Conservation (phyloP, 2,797 vertebrate species). For the Choloepus didactylus region DNA sequence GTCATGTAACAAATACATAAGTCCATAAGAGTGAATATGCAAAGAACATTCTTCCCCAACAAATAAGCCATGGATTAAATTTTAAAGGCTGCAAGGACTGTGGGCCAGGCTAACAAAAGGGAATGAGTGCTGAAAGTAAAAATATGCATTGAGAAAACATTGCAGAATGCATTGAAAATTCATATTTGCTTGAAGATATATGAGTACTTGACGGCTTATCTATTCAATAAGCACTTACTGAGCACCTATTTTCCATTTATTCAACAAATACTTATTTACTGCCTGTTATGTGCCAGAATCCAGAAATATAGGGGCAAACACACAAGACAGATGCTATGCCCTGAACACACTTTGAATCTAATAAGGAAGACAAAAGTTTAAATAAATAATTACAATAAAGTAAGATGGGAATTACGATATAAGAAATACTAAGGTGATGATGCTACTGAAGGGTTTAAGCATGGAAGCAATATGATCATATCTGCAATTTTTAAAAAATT, state of each 20-base stretch:
- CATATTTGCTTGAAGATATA: neutral
- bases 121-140: neutral
- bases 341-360: conserved; percentile 11
- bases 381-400: neutral
- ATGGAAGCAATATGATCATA: neutral
- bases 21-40: neutral
- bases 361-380: neutral
- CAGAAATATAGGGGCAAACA: neutral
- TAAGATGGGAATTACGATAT: neutral
- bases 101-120: neutral
- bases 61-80: neutral
- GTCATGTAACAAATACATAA: neutral
- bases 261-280: neutral
- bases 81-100: neutral
- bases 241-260: neutral
- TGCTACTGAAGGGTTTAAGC: neutral
- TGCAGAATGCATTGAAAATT: conserved; percentile 7
- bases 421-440: neutral
- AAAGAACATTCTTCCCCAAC: neutral
- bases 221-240: neutral
- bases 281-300: neutral
- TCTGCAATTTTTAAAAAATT: neutral
- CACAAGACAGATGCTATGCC: neutral
- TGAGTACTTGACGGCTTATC: neutral
- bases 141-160: neutral